Evolutionary conservation across 2,113 vertebrate genomes (phyloP).

Genomic region (Phrynosoma platyrhinos): DNA sequence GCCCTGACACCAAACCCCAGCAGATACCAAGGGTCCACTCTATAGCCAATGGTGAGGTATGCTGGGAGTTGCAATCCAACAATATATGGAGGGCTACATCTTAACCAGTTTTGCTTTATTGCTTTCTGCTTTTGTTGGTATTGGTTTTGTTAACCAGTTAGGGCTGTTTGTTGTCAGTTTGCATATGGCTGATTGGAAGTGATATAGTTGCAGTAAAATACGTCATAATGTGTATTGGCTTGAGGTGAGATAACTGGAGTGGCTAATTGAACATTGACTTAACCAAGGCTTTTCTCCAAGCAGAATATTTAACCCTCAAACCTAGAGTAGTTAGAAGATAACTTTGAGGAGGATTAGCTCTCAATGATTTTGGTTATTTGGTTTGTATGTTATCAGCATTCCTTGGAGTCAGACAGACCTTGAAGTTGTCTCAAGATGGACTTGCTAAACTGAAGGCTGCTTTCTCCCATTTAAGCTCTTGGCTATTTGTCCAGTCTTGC

Average conservation of each 20-base stretch:
- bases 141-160: background rate
- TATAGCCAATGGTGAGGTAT: no score
- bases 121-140: background rate
- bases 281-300: background rate
- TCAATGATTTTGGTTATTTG: background rate
- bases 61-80: no score
- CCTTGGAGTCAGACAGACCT: background rate
- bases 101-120: background rate
- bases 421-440: background rate
- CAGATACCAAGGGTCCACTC: no score
- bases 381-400: background rate
- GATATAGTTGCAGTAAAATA: background rate
- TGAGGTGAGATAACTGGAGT: background rate
- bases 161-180: background rate
- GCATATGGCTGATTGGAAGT: background rate
- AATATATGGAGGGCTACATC: no score
- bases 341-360: background rate
- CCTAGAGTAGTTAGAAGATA: background rate
- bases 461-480: background rate
- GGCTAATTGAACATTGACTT: background rate
- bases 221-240: background rate
- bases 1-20: no score
- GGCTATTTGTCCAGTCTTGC: conserved; percentile 16
- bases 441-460: background rate
- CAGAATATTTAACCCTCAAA: background rate